Evolutionary conservation across 1,140 invertebrate species (phyloP), one percentile per base, ranked within the genome.

Genomic region (Drosophila bocki): DNA sequence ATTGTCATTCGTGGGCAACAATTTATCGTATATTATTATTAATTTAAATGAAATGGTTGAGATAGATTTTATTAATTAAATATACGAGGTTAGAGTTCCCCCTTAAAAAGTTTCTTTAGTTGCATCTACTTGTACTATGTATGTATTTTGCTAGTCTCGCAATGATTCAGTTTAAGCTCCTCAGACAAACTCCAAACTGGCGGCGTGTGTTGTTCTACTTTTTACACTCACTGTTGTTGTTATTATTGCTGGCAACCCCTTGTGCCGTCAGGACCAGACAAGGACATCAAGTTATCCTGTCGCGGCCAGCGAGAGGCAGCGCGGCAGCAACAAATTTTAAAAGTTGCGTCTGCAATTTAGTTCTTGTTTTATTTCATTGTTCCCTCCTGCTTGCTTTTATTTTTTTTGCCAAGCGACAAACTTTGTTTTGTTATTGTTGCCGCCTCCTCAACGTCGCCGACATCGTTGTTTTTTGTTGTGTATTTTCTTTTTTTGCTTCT

Each of bases 361-460:
- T 47, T 70, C 71, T 75, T 74, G 68, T 56, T 51, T 61, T 51
- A 50, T 67, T 62, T 58, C 32, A 41, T 75, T 77, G 51, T 74
- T 80, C 59, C 59, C 26, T 19, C 19, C 54, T 33, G 62, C 54
- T 33, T 35, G 37, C 11, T 51, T 57, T n/a, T 75, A 63, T 62
- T 62, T 47, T 51, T 51, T 41, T 44, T 67, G 65, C 54, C 37
- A 62, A 61, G 82, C 69, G 65, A 75, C 75, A 86, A 85, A 82
- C 64, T 82, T 86, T 85, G 74, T 64, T 68, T 68, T 78, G 62
- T 83, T 75, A 47, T 78, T 81, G 68, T 59, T 64, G 45, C 44
- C 64, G 44, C 65, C 57, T 50, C 51, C 39, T 65, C 56, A 44
- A 51, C 72, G 71, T 65, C 51, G 53, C 53, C 35, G 53, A 39